Base-by-base conservation (phyloP, 2,888 invertebrate genomes). In the Nowickia ferox region DNA sequence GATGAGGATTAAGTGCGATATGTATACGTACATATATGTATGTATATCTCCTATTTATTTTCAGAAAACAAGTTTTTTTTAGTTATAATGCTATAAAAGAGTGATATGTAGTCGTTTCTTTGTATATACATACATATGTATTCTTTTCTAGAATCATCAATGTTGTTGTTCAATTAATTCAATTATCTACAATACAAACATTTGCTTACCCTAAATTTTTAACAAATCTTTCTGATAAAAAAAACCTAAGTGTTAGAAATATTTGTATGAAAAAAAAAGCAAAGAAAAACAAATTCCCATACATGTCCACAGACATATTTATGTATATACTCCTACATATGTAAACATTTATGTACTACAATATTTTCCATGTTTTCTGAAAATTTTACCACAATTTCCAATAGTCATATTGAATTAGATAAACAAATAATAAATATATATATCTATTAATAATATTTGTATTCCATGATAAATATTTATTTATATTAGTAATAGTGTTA, bases 371-470 rank as follows among this genome's bases (percentile, higher is more conserved):
- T 6, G 15, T 15, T 44, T 30, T 9, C 1, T 51, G 19, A 1
- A 17, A 46, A 13, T 1, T 17, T n/a, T 1, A 13, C 11, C 63
- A 40, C 9, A 46, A 55, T 66, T 76, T 15, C 15, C 46, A 11
- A 76, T 59, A 42, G 10, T n/a, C 15, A 8, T 42, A 53, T 55
- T 17, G 38, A 6, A 13, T 9, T 38, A 19, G 65, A 66, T 55
- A 55, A 57, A 66, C 59, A 78, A 78, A 78, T 59, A 59, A 42
- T 51, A 51, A 69, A 68, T 40, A 9, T 46, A 9, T 46, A 59
- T 69, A 22, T 42, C 17, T 51, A 51, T 42, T 22, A 59, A n/a
- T 68, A 57, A 48, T 68, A 57, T 48, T 77, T 68, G 42, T 68
- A 59, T 61, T 51, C 44, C 48, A 68, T 57, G 15, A 3, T 9